A percentile compares a stretch with the other conserved stretches of the same genome.
phyloP scores from a whole-genome alignment of 2,113 vertebrate genomes.

The Mirounga angustirostris region DNA sequence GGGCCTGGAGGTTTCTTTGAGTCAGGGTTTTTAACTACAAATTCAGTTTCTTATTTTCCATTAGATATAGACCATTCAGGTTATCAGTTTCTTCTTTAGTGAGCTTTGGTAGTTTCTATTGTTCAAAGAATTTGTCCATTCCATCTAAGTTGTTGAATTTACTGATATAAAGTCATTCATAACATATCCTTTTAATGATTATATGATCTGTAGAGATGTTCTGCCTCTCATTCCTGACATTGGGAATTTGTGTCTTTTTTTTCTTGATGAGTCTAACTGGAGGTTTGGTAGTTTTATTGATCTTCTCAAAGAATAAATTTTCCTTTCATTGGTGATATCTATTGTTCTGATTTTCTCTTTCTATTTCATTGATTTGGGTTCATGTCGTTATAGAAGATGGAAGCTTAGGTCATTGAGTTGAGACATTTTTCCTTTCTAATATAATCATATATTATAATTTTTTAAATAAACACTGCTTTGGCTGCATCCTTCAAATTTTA shows the following conservation, averaged over 20 bases:
- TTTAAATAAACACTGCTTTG: neutral
- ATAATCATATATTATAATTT: neutral
- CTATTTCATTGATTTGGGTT: neutral
- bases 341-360: neutral
- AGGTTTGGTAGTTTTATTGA: conserved; percentile 8
- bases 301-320: neutral
- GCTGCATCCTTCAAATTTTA: neutral
- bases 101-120: neutral
- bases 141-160: conserved; percentile 38
- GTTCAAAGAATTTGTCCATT: neutral
- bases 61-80: neutral
- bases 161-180: neutral
- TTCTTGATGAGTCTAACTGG: neutral
- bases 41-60: conserved; percentile 12
- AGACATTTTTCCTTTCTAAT: neutral
- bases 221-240: neutral
- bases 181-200: conserved; percentile 4
- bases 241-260: neutral
- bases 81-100: neutral
- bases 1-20: neutral
- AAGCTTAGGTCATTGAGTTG: neutral
- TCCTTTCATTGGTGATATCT: neutral
- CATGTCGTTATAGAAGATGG: neutral
- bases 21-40: conserved; percentile 5
- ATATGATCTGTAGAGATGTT: neutral